phyloP scores from a whole-genome alignment of 2,797 vertebrate genomes.

The Liasis olivaceus region DNA sequence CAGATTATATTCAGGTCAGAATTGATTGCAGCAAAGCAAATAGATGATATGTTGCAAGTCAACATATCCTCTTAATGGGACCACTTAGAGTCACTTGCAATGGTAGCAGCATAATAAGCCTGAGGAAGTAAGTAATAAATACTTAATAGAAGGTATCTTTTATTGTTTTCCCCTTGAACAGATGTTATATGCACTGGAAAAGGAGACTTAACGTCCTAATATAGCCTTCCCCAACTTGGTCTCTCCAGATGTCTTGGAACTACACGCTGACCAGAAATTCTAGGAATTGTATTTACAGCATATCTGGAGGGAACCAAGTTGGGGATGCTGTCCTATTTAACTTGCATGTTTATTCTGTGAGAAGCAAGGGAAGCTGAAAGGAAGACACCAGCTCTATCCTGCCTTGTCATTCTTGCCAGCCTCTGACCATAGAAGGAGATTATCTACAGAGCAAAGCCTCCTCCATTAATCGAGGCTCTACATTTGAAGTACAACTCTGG shows the following conservation, averaged over 20 bases:
- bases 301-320: background rate
- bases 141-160: background rate
- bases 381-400: background rate
- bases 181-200: background rate
- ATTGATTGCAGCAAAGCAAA: background rate
- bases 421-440: background rate
- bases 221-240: background rate
- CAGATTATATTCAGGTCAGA: constrained; percentile 47
- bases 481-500: too few relatives aligned
- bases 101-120: background rate
- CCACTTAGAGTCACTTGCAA: background rate
- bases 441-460: background rate
- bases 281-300: background rate
- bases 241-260: background rate
- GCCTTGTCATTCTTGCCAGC: background rate
- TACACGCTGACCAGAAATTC: background rate
- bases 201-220: background rate
- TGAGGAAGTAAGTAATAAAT: background rate
- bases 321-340: background rate
- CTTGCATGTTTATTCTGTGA: background rate
- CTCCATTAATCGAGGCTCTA: background rate
- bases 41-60: background rate
- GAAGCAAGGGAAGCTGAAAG: background rate
- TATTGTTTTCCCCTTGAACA: background rate
- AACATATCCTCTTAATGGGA: background rate